Percentiles rank a stretch among this genome's conserved stretches.
Evolutionary conservation across 2,797 vertebrate species (phyloP).

Genomic region (Gallinago solitaria): DNA sequence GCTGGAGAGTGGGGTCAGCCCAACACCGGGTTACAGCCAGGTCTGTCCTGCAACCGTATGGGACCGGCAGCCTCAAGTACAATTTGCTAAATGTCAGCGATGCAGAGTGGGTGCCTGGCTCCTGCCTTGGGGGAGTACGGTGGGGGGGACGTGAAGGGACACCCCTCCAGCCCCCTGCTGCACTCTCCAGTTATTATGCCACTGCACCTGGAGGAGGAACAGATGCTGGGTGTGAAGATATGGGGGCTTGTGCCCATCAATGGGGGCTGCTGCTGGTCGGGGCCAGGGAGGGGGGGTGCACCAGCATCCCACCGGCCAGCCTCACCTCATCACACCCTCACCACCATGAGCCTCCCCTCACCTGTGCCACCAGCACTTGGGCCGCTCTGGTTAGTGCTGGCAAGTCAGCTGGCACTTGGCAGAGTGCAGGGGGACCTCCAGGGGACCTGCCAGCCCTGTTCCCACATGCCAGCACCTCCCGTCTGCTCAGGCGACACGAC

Average conservation of each 20-base stretch:
- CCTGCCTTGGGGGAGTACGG: too few relatives aligned
- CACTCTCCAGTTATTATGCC: background rate
- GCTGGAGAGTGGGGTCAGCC: background rate
- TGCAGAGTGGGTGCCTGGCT: too few relatives aligned
- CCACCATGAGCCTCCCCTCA: accelerated
- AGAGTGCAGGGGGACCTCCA: background rate
- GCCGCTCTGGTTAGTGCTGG: background rate
- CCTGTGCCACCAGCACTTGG: accelerated
- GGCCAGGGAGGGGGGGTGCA: background rate
- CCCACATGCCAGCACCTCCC: background rate
- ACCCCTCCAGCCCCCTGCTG: background rate
- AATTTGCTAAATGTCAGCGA: background rate
- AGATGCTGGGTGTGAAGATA: background rate
- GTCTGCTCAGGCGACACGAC: background rate
- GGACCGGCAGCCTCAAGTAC: background rate
- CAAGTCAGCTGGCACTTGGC: background rate
- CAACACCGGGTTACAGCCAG: background rate
- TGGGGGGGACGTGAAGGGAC: background rate
- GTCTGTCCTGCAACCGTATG: background rate
- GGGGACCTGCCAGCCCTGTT: background rate
- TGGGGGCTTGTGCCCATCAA: accelerated
- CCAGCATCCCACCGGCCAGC: background rate
- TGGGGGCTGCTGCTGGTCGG: accelerated
- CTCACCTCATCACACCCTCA: background rate
- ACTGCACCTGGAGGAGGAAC: background rate